phyloP scores from a whole-genome alignment of 2,888 invertebrate genomes.

The Ferdinandea cuprea region DNA sequence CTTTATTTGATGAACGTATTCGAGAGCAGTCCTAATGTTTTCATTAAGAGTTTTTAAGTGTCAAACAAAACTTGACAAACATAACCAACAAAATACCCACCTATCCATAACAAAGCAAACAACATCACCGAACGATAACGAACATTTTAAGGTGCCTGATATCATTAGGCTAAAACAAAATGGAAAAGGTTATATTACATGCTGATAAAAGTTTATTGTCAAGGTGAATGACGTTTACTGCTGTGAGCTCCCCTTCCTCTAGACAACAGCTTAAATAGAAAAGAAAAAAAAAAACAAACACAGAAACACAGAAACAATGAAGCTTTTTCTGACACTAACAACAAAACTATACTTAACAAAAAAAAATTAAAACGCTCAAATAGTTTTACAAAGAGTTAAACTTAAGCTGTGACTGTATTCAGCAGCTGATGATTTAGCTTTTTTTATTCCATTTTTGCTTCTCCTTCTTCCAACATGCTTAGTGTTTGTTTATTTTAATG shows the following conservation, averaged over 20 bases:
- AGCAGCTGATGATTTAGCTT: slow-evolving; percentile 49
- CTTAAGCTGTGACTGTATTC: slow-evolving; percentile 4
- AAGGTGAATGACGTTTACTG: slow-evolving; percentile 57
- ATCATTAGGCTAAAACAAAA: slow-evolving; percentile 27
- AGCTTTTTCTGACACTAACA: background rate
- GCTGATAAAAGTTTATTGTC: slow-evolving; percentile 66
- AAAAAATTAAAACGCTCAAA: background rate
- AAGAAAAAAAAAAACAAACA: no score
- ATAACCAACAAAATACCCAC: slow-evolving; percentile 8
- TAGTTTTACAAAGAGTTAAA: background rate
- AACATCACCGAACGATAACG: slow-evolving; percentile 8
- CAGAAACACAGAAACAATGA: slow-evolving; percentile 2
- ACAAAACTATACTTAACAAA: background rate
- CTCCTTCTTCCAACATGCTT: background rate
- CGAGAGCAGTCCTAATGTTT: no score
- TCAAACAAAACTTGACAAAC: background rate
- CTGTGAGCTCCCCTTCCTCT: slow-evolving; percentile 11
- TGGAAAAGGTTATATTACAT: slow-evolving; percentile 39
- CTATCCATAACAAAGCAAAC: slow-evolving; percentile 6
- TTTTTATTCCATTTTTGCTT: background rate
- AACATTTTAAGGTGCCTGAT: slow-evolving; percentile 3
- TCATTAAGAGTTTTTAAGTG: no score
- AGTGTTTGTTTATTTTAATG: background rate
- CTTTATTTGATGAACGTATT: no score
- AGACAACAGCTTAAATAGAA: slow-evolving; percentile 13